Conservation (phyloP, 2,888 invertebrate species). For the Caenorhabditis sp. region DNA sequence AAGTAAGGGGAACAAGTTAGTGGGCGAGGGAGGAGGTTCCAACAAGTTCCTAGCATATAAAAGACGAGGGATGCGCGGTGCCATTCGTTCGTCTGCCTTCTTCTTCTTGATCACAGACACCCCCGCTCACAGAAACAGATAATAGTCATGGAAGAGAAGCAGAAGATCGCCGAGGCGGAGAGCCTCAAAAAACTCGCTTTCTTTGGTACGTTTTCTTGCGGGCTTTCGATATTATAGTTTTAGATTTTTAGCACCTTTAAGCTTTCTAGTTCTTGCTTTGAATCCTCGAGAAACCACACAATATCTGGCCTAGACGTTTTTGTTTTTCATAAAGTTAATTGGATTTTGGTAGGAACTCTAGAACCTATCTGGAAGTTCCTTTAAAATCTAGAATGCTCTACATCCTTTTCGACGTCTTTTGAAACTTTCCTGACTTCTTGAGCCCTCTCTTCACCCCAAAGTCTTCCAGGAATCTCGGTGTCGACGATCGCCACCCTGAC, state of each 20-base stretch:
- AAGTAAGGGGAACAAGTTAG: conserved; percentile 24
- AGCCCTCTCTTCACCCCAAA: not conserved
- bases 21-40: not conserved
- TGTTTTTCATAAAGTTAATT: no score
- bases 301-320: no score
- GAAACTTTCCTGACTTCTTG: not conserved
- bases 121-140: no score
- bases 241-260: no score
- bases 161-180: conserved; percentile 71
- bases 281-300: no score
- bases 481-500: conserved; percentile 73
- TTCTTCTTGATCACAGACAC: not conserved
- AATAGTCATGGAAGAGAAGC: conserved; percentile 65
- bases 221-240: not conserved
- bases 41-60: conserved; percentile 37
- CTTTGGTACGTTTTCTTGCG: conserved; percentile 64
- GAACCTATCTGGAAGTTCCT: no score
- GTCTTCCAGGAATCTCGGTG: conserved; percentile 51
- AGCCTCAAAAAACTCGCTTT: conserved; percentile 73
- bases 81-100: conserved; percentile 46
- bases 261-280: no score
- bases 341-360: no score
- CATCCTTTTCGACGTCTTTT: not conserved
- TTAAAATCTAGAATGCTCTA: no score
- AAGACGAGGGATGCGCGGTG: conserved; percentile 13